Evolutionary conservation across 2,113 vertebrate species (phyloP), one percentile per base, ranked within the genome.

Genomic region (Haplochromis burtoni): DNA sequence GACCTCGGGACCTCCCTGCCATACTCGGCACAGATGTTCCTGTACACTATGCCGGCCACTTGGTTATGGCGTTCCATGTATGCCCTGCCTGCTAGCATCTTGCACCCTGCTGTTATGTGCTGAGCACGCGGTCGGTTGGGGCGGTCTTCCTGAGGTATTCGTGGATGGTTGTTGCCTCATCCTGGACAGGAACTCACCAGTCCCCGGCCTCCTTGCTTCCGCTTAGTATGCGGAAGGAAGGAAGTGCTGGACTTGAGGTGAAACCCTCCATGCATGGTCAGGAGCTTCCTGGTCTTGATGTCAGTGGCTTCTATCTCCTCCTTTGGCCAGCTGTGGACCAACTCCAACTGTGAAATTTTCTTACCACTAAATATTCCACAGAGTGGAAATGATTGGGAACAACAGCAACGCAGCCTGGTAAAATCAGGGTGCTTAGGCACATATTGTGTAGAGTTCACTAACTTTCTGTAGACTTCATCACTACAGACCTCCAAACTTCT

Each of bases 211-310:
- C 54, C 0, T 57, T 1, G 12, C 54, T 57, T 57, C 55, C 1
- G 7, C 24, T 57, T 57, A 57, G 24, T 29, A 16, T 57, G 54
- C 7, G 1, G 24, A 0, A 57, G 24, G 7, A 57, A 29, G 54
- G 24, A 57, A 57, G 55, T 29, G 7, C 55, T 57, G 24, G 7
- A 57, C 55, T 57, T 57, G 55, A 9, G 55, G 13, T 29, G 55
- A 57, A 57, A 57, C 55, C 55, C 55, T 57, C 55, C 55, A 57
- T 57, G 55, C 55, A 59, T 59, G 24, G 55, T 59, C 55, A 9
- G 55, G 13, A 16, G 55, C 55, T 29, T 59, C 24, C 55, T 29
- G 24, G 55, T 59, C 13, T 59, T 59, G 7, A 29, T 59, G 13
- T 0, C 55, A 1, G 24, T 59, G 24, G 55, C 13, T 59, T 59